phyloP scores from a whole-genome alignment of 1,140 invertebrate species.

The Ganaspis sp. region DNA sequence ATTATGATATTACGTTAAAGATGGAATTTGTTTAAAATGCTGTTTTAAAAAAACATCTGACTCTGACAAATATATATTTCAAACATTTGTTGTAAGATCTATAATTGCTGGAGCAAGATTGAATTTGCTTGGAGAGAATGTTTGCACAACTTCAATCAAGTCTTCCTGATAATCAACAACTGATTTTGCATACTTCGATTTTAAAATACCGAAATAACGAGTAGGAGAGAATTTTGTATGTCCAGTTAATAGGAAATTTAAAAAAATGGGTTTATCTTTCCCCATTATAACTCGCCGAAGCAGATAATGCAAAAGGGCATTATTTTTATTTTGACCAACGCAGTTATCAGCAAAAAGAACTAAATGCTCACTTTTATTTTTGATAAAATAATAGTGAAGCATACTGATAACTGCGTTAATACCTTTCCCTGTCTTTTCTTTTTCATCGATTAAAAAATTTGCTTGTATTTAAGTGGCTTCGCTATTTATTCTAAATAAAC shows the following conservation, averaged over 20 bases:
- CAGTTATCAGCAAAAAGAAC: neutral
- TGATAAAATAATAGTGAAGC: neutral
- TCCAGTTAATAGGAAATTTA: constrained; percentile 3
- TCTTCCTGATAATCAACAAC: neutral
- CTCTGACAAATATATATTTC: neutral
- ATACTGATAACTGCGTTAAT: neutral
- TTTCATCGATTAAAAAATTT: constrained; percentile 21
- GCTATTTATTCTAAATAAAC: neutral
- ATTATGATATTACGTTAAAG: neutral
- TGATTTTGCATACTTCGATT: neutral
- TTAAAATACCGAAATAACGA: neutral
- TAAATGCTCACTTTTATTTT: neutral
- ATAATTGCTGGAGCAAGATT: neutral
- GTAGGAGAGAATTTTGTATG: neutral
- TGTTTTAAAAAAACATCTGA: constrained; percentile 2
- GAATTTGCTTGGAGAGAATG: too few species aligned
- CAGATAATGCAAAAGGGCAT: neutral
- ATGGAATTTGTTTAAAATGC: neutral
- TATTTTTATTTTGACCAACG: constrained; percentile 35
- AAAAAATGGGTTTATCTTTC: neutral
- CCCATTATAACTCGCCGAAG: neutral
- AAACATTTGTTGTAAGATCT: neutral
- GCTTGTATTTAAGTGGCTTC: neutral
- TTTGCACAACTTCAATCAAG: neutral
- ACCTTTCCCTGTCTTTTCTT: neutral